These are phyloP conservation scores for Plusia festucae DNA, from an alignment of 2,888 invertebrate genomes.

Conservation along the genomic window DNA sequence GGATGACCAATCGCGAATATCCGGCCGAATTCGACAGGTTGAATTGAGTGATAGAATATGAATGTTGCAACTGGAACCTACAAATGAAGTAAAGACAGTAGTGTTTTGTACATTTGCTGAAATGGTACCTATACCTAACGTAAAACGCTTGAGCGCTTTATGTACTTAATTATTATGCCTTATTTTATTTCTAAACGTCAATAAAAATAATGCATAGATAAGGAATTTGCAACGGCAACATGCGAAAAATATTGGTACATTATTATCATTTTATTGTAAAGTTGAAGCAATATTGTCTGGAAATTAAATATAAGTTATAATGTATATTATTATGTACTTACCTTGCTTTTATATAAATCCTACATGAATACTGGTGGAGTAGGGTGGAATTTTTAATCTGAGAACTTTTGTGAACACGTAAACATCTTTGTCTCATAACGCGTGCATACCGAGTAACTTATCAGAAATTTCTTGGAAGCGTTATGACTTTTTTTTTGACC, in stretches of 20 bases:
- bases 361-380: constrained; percentile 55
- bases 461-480: constrained; percentile 13
- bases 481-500: not conserved
- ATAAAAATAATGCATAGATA: too few species aligned
- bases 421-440: constrained; percentile 54
- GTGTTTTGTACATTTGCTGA: not conserved
- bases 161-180: too few species aligned
- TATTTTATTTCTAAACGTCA: too few species aligned
- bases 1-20: constrained; percentile 55
- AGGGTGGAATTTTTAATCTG: constrained; percentile 76
- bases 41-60: constrained; percentile 41
- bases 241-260: too few species aligned
- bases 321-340: constrained; percentile 68
- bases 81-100: constrained; percentile 8
- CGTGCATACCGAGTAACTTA: constrained; percentile 21
- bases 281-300: not conserved
- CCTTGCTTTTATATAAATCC: constrained; percentile 55
- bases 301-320: too few species aligned
- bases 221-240: too few species aligned
- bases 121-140: too few species aligned
- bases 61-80: constrained; percentile 19
- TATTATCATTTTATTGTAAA: too few species aligned
- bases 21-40: constrained; percentile 47
- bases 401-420: constrained; percentile 61
- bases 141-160: too few species aligned